Evolutionary conservation across 2,888 invertebrate genomes (phyloP), one percentile per base, ranked within the genome.

Genomic region (Dryobota labecula): DNA sequence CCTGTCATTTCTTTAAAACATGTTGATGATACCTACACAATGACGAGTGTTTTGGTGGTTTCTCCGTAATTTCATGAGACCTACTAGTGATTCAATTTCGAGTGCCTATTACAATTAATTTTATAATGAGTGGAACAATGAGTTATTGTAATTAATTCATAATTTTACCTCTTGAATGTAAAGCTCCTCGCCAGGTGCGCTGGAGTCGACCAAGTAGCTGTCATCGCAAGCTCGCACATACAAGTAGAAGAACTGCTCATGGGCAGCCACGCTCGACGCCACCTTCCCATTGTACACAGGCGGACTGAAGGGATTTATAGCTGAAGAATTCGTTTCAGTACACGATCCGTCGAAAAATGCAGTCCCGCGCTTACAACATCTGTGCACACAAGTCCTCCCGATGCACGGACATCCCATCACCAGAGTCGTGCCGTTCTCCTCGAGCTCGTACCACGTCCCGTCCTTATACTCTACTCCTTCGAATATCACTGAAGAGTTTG

Each of bases 361-460:
- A 72, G 91, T 87, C 0, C 89, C 89, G 0, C 65, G 73, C 0
- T 78, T 84, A 64, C 95, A 96, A 70, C 95, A 96, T 80, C 94
- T 93, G 90, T 93, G 94, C 36, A 96, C 54, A 76, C 95, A 95
- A 13, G 83, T 77, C 9, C 93, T 88, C 2, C 88, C 91, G 15
- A 94, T 90, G 72, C 95, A 96, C 0, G 95, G 95, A 56, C 95
- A 96, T 0, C 95, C 95, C 4, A 90, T 86, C 3, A 81, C 82
- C 7, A 85, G 53, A 0, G 76, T 72, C 8, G 79, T 76, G 6
- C 89, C 91, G 18, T 92, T 86, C 47, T 90, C 88, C 20, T 87
- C 86, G 2, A 84, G 69, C 57, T 93, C 90, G 61, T 91, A 95
- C 94, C 94, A 95, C 24, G 88, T 77, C 9, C 87, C 91, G 13